These are phyloP conservation scores for Engystomops pustulosus DNA, from an alignment of 2,113 vertebrate genomes.

Conservation along the genomic window DNA sequence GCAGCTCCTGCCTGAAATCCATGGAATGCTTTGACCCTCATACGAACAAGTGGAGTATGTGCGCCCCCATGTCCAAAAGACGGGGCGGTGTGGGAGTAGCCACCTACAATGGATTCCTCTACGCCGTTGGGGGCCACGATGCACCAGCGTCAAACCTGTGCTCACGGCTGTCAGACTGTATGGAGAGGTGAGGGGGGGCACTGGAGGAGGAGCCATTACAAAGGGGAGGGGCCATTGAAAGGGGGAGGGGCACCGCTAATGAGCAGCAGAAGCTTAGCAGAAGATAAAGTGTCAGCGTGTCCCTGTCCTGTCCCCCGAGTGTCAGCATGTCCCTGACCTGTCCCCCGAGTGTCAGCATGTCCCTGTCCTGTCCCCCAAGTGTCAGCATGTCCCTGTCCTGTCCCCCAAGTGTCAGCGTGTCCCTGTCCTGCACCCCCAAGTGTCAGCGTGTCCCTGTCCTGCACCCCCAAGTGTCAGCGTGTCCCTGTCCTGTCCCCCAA, in stretches of 20 bases:
- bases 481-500: background rate
- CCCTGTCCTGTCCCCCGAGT: background rate
- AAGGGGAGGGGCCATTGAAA: no score
- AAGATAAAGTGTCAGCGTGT: no score
- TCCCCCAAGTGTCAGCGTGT: background rate
- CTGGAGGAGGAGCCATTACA: background rate
- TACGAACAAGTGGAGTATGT: conserved; percentile 96
- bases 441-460: background rate
- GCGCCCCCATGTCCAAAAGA: conserved; percentile 91
- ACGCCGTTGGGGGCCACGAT: conserved; percentile 92
- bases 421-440: no score
- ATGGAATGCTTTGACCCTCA: conserved; percentile 98
- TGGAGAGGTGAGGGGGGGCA: conserved; percentile 81
- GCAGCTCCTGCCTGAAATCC: conserved; percentile 93
- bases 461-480: background rate
- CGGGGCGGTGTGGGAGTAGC: conserved; percentile 92
- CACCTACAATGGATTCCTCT: conserved; percentile 90
- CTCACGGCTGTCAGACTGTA: conserved; percentile 90
- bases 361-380: background rate
- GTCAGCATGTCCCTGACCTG: background rate
- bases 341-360: background rate
- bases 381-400: background rate
- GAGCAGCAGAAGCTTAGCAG: background rate
- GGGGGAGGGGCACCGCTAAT: no score
- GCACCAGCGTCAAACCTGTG: conserved; percentile 94